A percentile compares a stretch with the other conserved stretches of the same genome.
Evolutionary conservation across 2,113 vertebrate species (phyloP).

Genomic region (Tyto alba): DNA sequence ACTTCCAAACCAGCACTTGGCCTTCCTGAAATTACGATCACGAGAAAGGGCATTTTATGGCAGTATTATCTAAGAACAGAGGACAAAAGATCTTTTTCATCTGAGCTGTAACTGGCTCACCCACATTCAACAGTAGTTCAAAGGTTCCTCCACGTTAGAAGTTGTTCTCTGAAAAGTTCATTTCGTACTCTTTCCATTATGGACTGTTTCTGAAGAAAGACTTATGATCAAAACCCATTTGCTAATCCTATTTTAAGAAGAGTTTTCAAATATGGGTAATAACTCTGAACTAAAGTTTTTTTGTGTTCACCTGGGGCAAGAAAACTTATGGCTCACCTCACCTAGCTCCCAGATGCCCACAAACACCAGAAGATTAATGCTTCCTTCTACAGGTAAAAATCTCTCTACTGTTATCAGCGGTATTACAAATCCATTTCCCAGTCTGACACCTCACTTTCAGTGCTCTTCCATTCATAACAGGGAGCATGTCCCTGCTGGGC

Average conservation of each 20-base stretch:
- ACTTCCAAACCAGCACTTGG: constrained; percentile 33
- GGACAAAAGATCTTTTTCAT: constrained; percentile 27
- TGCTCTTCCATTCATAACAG: background rate
- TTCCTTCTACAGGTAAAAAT: background rate
- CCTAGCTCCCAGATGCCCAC: background rate
- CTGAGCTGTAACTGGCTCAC: background rate
- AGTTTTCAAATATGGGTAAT: background rate
- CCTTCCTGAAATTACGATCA: background rate
- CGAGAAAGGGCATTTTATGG: constrained; percentile 12
- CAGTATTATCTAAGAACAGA: background rate
- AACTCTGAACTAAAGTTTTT: background rate
- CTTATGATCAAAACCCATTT: constrained; percentile 22
- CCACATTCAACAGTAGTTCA: background rate
- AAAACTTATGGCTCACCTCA: background rate
- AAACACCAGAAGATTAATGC: background rate
- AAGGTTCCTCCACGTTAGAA: constrained; percentile 17
- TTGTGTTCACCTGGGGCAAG: background rate
- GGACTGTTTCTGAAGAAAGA: background rate
- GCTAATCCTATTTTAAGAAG: background rate
- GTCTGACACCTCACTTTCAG: background rate
- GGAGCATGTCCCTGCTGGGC: background rate
- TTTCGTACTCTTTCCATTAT: constrained; percentile 3
- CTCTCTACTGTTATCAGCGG: background rate
- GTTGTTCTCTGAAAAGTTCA: constrained; percentile 9
- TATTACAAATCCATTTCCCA: constrained; percentile 22